These are phyloP conservation scores for Helicoverpa assulta DNA, from an alignment of 2,888 invertebrate genomes.

Conservation along the genomic window DNA sequence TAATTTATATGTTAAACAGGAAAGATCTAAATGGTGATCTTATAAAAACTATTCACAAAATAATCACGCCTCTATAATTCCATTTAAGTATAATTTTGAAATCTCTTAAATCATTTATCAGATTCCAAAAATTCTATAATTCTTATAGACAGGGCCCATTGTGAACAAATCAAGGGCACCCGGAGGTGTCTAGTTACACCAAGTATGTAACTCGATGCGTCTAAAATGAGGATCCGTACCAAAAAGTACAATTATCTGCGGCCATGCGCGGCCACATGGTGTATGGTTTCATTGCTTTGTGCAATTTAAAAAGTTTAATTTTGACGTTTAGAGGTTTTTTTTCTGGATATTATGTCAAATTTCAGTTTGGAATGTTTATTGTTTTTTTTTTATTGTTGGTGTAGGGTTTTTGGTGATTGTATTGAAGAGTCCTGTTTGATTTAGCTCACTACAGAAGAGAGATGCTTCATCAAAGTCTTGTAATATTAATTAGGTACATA, in stretches of 20 bases:
- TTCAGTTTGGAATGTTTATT: slow-evolving; percentile 34
- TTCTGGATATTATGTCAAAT: slow-evolving; percentile 13
- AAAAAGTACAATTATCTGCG: slow-evolving; percentile 65
- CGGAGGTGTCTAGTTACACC: slow-evolving; percentile 64
- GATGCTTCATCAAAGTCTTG: too few species aligned
- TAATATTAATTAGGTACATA: too few species aligned
- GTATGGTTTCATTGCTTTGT: slow-evolving; percentile 59
- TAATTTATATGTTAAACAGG: neutral
- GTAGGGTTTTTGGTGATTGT: neutral
- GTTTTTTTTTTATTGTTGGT: slow-evolving; percentile 13
- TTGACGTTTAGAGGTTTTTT: slow-evolving; percentile 42
- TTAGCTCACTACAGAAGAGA: neutral
- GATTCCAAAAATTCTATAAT: slow-evolving; percentile 65
- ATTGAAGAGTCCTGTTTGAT: neutral
- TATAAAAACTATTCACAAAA: neutral
- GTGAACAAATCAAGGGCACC: slow-evolving; percentile 70
- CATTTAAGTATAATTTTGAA: slow-evolving; percentile 9
- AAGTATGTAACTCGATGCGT: slow-evolving; percentile 61
- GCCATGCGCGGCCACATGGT: slow-evolving; percentile 56
- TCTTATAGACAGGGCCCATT: slow-evolving; percentile 70
- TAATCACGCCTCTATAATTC: neutral
- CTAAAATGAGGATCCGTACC: slow-evolving; percentile 52
- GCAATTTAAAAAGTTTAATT: slow-evolving; percentile 53
- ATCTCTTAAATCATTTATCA: slow-evolving; percentile 40
- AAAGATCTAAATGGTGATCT: slow-evolving; percentile 5